phyloP scores from a whole-genome alignment of 2,797 vertebrate genomes.

The Alosa sapidissima region DNA sequence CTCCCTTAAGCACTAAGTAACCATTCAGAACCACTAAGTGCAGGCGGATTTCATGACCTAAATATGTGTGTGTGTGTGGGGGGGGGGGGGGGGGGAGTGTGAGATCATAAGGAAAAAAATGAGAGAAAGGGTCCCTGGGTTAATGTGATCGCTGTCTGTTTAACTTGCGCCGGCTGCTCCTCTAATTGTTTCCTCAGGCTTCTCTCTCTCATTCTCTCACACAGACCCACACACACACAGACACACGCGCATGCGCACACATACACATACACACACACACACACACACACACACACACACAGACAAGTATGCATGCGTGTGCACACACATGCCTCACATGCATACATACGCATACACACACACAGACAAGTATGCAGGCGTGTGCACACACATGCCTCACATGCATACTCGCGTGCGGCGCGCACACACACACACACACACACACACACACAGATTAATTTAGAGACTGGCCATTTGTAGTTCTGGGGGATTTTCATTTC shows the following conservation, averaged over 20 bases:
- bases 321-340: not conserved
- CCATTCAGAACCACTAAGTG: not conserved
- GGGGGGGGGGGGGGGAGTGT: not conserved
- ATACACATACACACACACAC: not conserved
- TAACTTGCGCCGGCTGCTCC: not conserved
- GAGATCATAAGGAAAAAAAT: slow-evolving; percentile 7
- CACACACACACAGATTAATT: not conserved
- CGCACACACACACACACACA: not conserved
- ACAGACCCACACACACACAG: not conserved
- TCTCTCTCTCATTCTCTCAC: not conserved
- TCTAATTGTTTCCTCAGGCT: slow-evolving; percentile 21
- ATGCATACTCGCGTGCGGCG: not conserved
- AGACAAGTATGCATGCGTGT: no score
- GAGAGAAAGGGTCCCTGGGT: slow-evolving; percentile 13
- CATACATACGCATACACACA: not conserved
- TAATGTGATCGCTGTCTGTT: slow-evolving; percentile 21
- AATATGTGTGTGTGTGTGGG: not conserved
- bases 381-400: no score
- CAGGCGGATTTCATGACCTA: not conserved
- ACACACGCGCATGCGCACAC: not conserved
- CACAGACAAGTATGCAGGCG: no score
- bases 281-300: not conserved
- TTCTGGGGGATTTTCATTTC: not conserved
- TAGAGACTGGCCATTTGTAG: not conserved
- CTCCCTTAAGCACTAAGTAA: slow-evolving; percentile 18